Percentiles rank a stretch among this genome's conserved stretches.
These are phyloP conservation scores for Hexactinellida sp. DNA, from an alignment of 37 sponge, comb jelly and placozoan genomes.

Conservation along the genomic window DNA sequence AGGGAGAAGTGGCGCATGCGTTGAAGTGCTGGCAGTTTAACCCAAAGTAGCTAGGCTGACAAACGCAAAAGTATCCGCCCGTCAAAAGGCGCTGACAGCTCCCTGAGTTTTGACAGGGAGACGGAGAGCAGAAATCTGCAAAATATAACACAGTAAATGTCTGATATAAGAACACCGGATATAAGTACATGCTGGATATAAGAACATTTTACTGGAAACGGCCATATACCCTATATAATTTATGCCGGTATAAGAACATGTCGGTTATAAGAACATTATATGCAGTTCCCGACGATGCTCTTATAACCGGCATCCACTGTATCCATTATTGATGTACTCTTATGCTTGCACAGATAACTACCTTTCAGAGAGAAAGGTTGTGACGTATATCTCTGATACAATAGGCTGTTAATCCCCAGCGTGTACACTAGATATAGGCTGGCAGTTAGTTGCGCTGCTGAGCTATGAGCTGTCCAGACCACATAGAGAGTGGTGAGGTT, in stretches of 20 bases:
- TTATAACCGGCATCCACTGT: too few species aligned
- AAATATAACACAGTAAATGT: too few species aligned
- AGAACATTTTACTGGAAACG: too few species aligned
- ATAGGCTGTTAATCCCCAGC: neutral
- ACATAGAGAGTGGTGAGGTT: neutral
- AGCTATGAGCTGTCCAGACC: neutral
- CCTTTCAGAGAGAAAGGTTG: neutral
- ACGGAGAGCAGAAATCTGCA: slow-evolving; percentile 34
- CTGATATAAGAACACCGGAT: too few species aligned
- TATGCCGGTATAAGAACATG: too few species aligned
- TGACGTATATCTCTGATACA: neutral
- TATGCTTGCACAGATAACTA: neutral
- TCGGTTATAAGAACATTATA: too few species aligned
- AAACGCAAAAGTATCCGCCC: neutral
- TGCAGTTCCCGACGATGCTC: too few species aligned
- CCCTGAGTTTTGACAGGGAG: slow-evolving; percentile 24
- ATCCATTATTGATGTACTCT: too few species aligned
- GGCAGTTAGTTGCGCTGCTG: neutral
- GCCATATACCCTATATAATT: too few species aligned
- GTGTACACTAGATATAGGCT: neutral
- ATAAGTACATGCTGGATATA: too few species aligned
- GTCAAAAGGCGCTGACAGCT: neutral
- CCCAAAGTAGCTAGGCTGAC: neutral
- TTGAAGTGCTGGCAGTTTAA: neutral
- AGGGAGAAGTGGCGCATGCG: neutral